Base-by-base conservation (phyloP, 1,140 invertebrate species). In the Danaus plexippus region DNA sequence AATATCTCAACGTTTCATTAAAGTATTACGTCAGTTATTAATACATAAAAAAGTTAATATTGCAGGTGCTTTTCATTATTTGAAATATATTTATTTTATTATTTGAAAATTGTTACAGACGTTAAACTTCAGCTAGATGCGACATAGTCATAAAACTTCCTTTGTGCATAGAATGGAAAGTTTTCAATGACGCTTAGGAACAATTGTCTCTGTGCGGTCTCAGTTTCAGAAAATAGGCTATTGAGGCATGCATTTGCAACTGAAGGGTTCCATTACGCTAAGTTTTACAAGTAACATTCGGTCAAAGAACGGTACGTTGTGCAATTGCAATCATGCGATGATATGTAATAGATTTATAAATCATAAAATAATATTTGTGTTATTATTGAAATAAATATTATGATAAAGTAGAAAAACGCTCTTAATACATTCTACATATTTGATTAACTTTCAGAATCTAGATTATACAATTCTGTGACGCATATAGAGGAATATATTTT, bases 171-270 rank as follows among this genome's bases (percentile, higher is more conserved):
- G 74, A 73, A 66, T 75, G 68, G 71, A 63, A 69, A 72, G 63
- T 67, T 75, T 70, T 75, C 71, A 76, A 67, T 70, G 63, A 60
- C 62, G 64, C 65, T 72, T 73, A 73, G 71, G 70, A 67, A 75
- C 72, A 69, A 79, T 77, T 75, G 75, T 77, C 67, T 75, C 61
- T 69, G 59, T 69, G 69, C 65, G 66, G 54, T 52, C 65, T 67
- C 63, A 66, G 73, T 76, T 75, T 66, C 53, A 56, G 59, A 71
- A 71, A 77, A 75, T 72, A 75, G 67, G 66, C 67, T 72, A 73
- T 77, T 65, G 66, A 72, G 64, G 59, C 63, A 74, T 76, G 64
- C 71, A 74, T 75, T 78, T 70, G 59, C 54, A 61, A 55, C 54
- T 51, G 43, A 55, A 58, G 63, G 45, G 49, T 57, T 61, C 59